Evolutionary conservation across 2,113 vertebrate species (phyloP), one percentile per base, ranked within the genome.

Genomic region (Sardina pilchardus): DNA sequence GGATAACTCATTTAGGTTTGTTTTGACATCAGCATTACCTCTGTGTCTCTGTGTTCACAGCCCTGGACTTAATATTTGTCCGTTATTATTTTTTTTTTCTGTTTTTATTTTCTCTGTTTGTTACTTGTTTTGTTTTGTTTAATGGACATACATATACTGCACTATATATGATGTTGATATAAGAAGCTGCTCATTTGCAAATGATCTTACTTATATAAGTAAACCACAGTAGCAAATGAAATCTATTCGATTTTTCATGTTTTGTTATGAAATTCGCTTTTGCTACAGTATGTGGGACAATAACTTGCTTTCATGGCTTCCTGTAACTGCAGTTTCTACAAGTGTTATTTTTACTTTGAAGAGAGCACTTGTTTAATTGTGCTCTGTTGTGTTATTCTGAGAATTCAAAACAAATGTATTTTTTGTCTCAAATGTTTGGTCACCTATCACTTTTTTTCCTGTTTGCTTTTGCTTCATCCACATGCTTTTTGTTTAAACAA

Each of bases 21-120:
- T 93, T 96, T 86, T 94, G 94, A 94, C 96, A 97, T 98, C 97
- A 96, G 97, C 96, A 96, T 97, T 96, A 95, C 91, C 95, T 97
- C 95, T 95, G 95, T 88, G 90, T 95, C 91, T 94, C 94, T 96
- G 95, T 96, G 96, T 95, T 96, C 95, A 96, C 94, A 95, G 96
- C 93, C 96, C 90, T 94, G 94, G 93, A 88, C 82, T 81, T 63
- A 47, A 84, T 81, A 75, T 71, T 82, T 80, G 96, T 95, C 95
- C 94, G 95, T 95, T 96, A 93, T 96, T 95, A 94, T 94, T 94
- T 95, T 94, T 94, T 94, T 96, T 95, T 96, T 95, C 96, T 97
- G 95, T 95, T 97, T 96, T 96, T 96, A 96, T 96, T 95, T 95
- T 89, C 67, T 87, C 89, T 92, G 96, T 95, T 95, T 94, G 94